phyloP scores from a whole-genome alignment of 1,140 invertebrate genomes.

The Coptotermes formosanus region DNA sequence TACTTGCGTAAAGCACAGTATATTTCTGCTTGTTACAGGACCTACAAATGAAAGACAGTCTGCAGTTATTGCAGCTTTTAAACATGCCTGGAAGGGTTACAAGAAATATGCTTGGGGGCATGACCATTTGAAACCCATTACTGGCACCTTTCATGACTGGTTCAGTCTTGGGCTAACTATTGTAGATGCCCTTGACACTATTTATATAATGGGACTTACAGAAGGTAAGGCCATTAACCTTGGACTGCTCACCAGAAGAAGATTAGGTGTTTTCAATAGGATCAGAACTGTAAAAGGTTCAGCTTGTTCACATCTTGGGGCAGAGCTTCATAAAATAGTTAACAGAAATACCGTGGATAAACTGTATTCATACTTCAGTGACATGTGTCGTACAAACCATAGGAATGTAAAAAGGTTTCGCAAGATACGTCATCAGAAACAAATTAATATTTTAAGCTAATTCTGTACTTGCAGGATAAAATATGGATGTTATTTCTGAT shows the following conservation, averaged over 20 bases:
- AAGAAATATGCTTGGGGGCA: slow-evolving; percentile 91
- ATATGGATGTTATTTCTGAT: too few species aligned
- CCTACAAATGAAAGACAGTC: slow-evolving; percentile 68
- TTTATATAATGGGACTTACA: slow-evolving; percentile 87
- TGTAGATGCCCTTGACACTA: slow-evolving; percentile 86
- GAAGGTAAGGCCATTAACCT: slow-evolving; percentile 61
- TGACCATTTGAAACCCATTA: slow-evolving; percentile 88
- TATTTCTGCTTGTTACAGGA: slow-evolving; percentile 2
- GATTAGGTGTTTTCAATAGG: neutral
- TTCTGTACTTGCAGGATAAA: too few species aligned
- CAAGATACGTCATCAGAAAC: too few species aligned
- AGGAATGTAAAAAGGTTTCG: too few species aligned
- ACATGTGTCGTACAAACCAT: too few species aligned
- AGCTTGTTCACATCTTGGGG: neutral
- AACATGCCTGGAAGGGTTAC: slow-evolving; percentile 90
- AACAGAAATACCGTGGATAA: too few species aligned
- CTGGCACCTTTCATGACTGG: slow-evolving; percentile 80
- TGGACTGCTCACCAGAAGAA: neutral
- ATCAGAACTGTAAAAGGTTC: neutral
- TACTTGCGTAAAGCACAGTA: too few species aligned
- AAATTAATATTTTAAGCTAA: too few species aligned
- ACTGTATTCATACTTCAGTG: too few species aligned
- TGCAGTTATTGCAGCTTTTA: slow-evolving; percentile 81
- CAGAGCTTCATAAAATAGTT: too few species aligned
- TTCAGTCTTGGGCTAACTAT: slow-evolving; percentile 89